A percentile compares a stretch with the other conserved stretches of the same genome.
phyloP scores from a whole-genome alignment of 2,888 invertebrate species.

The Strigamia transsilvanica region DNA sequence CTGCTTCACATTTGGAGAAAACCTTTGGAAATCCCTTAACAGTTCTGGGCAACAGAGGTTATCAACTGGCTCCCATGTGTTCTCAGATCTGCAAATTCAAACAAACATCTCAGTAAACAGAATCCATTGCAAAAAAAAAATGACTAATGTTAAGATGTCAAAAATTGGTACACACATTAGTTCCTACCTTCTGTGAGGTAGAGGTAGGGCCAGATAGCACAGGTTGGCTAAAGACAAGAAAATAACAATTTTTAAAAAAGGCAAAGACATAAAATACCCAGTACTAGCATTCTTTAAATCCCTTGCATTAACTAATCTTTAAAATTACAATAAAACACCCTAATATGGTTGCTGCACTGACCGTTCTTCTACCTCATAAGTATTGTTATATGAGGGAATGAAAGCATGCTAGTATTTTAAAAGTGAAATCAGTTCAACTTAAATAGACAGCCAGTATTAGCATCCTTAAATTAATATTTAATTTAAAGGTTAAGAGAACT shows the following conservation, averaged over 20 bases:
- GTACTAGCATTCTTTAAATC: slow-evolving; percentile 28
- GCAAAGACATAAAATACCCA: not conserved
- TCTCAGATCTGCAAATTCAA: slow-evolving; percentile 50
- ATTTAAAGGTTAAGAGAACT: slow-evolving; percentile 2
- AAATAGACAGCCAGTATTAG: not conserved
- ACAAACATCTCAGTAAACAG: not conserved
- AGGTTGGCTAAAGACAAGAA: slow-evolving; percentile 51
- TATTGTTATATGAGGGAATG: slow-evolving; percentile 6
- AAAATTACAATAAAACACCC: not conserved
- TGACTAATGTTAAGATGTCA: not conserved
- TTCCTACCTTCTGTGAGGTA: slow-evolving; percentile 53
- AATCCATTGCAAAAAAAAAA: not conserved
- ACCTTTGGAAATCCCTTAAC: slow-evolving; percentile 42
- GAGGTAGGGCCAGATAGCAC: slow-evolving; percentile 54
- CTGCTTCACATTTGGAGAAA: not conserved
- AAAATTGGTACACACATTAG: not conserved
- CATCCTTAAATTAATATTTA: not conserved
- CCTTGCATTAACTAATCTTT: not conserved
- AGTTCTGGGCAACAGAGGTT: slow-evolving; percentile 46
- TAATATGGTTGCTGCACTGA: slow-evolving; percentile 6
- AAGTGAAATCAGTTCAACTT: slow-evolving; percentile 3
- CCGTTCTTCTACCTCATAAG: slow-evolving; percentile 29
- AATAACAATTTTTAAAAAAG: not conserved
- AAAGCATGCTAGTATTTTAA: slow-evolving; percentile 25
- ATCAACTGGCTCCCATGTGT: slow-evolving; percentile 51